These are phyloP conservation scores for Myotis pilosus DNA, from an alignment of 2,797 vertebrate species.

Conservation along the genomic window DNA sequence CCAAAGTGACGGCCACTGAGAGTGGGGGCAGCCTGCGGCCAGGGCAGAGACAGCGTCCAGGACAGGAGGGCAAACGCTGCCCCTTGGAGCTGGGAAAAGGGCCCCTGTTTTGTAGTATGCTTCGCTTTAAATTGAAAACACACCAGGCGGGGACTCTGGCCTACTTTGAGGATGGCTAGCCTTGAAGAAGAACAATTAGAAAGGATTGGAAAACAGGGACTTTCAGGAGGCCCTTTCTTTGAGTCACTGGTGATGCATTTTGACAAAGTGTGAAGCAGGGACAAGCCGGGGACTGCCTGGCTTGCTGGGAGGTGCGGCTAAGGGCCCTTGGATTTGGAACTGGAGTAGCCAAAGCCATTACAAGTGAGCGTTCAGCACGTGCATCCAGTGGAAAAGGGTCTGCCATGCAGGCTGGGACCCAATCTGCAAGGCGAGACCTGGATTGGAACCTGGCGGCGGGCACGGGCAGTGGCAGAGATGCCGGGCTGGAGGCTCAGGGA, in stretches of 20 bases:
- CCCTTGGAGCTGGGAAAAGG: slow-evolving; percentile 36
- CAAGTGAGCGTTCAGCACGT: slow-evolving; percentile 75
- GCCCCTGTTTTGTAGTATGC: slow-evolving; percentile 56
- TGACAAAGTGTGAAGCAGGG: slow-evolving; percentile 79
- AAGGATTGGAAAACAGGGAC: slow-evolving; percentile 74
- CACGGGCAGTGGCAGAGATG: slow-evolving; percentile 60
- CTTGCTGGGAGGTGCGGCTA: slow-evolving; percentile 19
- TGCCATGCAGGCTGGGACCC: slow-evolving; percentile 75
- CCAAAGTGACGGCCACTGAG: not conserved
- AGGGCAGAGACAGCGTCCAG: not conserved
- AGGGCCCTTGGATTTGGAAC: slow-evolving; percentile 68
- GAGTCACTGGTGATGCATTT: slow-evolving; percentile 69
- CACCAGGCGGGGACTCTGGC: slow-evolving; percentile 33
- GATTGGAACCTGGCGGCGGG: slow-evolving; percentile 56
- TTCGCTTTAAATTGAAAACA: slow-evolving; percentile 73
- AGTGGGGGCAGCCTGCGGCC: not conserved
- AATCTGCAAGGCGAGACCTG: slow-evolving; percentile 64
- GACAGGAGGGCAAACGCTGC: not conserved
- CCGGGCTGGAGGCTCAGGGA: slow-evolving; percentile 61
- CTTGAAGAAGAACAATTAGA: slow-evolving; percentile 79
- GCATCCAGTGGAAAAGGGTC: slow-evolving; percentile 77
- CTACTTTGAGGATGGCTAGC: slow-evolving; percentile 75
- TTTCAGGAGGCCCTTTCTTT: slow-evolving; percentile 77
- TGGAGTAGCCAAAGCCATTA: slow-evolving; percentile 82
- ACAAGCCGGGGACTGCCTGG: slow-evolving; percentile 58